Evolutionary conservation across 2,113 vertebrate genomes (phyloP).

Genomic region (Oceanites oceanicus): DNA sequence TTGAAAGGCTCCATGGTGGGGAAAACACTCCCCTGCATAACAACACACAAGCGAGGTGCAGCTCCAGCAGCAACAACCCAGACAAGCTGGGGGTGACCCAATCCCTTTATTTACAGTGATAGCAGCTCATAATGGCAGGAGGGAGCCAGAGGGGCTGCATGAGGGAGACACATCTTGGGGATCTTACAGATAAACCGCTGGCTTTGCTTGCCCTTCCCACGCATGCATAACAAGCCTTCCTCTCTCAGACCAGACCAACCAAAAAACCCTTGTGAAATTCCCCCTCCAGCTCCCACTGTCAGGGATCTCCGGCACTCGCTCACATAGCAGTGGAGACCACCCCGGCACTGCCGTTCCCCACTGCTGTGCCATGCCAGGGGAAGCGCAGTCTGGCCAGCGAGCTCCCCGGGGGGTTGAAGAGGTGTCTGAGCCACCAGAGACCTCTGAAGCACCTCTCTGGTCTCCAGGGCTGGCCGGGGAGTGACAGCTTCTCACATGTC

Average conservation of each 20-base stretch:
- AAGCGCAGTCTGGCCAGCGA: rapidly evolving
- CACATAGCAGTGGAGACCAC: not conserved
- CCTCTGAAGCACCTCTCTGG: not conserved
- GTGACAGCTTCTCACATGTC: not conserved
- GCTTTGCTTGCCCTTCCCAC: not conserved
- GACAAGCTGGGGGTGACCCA: not conserved
- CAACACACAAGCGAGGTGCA: not conserved
- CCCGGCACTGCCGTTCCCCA: not conserved
- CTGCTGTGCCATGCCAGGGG: no score
- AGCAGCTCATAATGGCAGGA: not conserved
- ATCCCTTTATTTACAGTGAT: not conserved
- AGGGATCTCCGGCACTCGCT: not conserved
- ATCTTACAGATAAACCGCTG: not conserved
- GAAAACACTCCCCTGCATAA: not conserved
- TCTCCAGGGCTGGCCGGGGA: not conserved
- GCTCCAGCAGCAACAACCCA: not conserved
- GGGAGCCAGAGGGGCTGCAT: not conserved
- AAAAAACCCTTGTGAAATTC: not conserved
- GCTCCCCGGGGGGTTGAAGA: not conserved
- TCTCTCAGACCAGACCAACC: not conserved
- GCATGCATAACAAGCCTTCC: rapidly evolving
- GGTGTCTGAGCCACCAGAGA: not conserved
- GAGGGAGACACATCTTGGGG: not conserved
- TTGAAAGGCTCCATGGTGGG: not conserved
- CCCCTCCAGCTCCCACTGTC: not conserved